Evolutionary conservation across 2,888 invertebrate genomes (phyloP).

Genomic region (Drosophila kokeensis): DNA sequence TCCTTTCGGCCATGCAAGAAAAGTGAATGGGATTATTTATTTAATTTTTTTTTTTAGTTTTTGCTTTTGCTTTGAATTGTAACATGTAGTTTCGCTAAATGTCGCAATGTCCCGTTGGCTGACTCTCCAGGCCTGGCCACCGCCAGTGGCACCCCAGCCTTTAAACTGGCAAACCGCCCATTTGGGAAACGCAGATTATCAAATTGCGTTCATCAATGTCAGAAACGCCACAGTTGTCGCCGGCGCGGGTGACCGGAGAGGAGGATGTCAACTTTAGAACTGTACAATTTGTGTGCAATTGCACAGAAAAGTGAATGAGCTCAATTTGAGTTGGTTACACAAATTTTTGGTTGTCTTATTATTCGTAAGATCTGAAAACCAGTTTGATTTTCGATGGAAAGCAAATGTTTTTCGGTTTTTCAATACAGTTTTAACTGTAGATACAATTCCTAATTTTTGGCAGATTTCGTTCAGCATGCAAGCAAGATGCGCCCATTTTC

Average conservation of each 20-base stretch:
- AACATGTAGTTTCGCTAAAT: slow-evolving; percentile 59
- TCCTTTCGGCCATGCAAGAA: slow-evolving; percentile 56
- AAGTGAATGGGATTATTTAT: slow-evolving; percentile 64
- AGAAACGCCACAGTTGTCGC: slow-evolving; percentile 25
- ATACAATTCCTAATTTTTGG: background rate
- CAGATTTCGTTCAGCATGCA: background rate
- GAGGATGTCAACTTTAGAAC: slow-evolving; percentile 47
- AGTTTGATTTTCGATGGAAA: background rate
- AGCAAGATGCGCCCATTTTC: background rate
- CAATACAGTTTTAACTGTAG: background rate
- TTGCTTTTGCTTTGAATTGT: slow-evolving; percentile 31
- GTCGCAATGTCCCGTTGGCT: slow-evolving; percentile 61
- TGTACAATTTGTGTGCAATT: slow-evolving; percentile 35
- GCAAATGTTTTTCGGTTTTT: background rate
- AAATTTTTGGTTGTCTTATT: background rate
- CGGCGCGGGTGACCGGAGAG: background rate
- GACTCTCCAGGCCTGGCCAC: slow-evolving; percentile 30
- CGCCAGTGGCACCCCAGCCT: slow-evolving; percentile 37
- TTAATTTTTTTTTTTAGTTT: background rate
- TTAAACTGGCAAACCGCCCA: slow-evolving; percentile 30
- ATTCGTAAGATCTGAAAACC: background rate
- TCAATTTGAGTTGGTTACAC: slow-evolving; percentile 23
- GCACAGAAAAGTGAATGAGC: slow-evolving; percentile 21
- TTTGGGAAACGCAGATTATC: slow-evolving; percentile 54
- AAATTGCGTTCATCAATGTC: slow-evolving; percentile 73